Evolutionary conservation across 2,888 invertebrate genomes (phyloP).

Genomic region (Lissocephala sabroskyi): DNA sequence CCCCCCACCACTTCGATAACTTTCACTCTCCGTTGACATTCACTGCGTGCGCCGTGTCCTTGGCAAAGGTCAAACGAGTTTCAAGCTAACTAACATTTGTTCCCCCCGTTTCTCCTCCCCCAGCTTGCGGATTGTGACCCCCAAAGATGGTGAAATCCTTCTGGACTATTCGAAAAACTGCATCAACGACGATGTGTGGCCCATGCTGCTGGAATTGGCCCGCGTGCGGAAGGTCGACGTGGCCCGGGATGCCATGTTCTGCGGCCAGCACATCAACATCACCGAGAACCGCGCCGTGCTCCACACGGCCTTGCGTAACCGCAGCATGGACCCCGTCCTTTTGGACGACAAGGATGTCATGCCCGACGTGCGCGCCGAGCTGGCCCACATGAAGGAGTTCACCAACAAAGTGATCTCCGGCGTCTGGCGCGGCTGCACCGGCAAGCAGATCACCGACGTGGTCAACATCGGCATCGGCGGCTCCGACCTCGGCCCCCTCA

Average conservation of each 20-base stretch:
- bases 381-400: constrained; percentile 96
- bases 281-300: constrained; percentile 97
- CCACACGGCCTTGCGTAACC: constrained; percentile 94
- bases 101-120: constrained; percentile 14
- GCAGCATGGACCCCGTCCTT: constrained; percentile 78
- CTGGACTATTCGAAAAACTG: constrained; percentile 98
- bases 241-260: constrained; percentile 92
- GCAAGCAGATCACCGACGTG: constrained; percentile 95
- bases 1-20: no score
- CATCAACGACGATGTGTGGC: constrained; percentile 83
- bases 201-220: constrained; percentile 86
- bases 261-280: constrained; percentile 96
- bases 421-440: constrained; percentile 86
- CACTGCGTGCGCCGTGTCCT: constrained; percentile 39
- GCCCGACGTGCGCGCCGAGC: constrained; percentile 91
- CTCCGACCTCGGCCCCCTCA: constrained; percentile 97
- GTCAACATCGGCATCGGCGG: constrained; percentile 99
- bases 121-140: constrained; percentile 84
- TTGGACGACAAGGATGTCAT: constrained; percentile 93
- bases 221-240: constrained; percentile 85
- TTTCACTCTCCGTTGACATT: no score
- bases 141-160: constrained; percentile 90
- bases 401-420: constrained; percentile 83
- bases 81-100: constrained; percentile 17
- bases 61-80: constrained; percentile 48